Evolutionary conservation across 2,888 invertebrate genomes (phyloP).

Genomic region (Pemphredon lugubris): DNA sequence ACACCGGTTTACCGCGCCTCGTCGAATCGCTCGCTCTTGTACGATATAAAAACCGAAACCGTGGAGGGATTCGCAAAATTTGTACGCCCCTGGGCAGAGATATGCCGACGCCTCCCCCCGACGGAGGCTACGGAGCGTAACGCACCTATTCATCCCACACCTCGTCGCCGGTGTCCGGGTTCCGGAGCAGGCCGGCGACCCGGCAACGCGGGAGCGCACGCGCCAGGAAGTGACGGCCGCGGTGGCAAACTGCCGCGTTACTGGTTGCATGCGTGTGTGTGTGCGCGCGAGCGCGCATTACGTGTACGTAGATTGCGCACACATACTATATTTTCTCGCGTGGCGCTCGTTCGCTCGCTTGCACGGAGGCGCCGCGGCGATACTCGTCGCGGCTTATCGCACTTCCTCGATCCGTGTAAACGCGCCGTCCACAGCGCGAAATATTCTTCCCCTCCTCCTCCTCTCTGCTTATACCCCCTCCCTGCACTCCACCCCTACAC

Average conservation of each 20-base stretch:
- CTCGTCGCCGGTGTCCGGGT: conserved; percentile 61
- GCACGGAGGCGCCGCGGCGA: conserved; percentile 55
- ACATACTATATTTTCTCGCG: conserved; percentile 56
- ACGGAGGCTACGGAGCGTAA: conserved; percentile 64
- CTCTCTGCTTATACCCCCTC: neutral
- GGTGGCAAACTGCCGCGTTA: conserved; percentile 21
- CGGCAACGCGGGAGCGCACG: conserved; percentile 58
- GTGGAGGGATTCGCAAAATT: conserved; percentile 36
- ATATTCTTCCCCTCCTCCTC: conserved; percentile 7
- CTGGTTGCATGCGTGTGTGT: neutral
- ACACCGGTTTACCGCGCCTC: too few species aligned
- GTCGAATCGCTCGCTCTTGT: too few species aligned
- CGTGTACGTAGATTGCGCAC: too few species aligned
- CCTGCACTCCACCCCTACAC: neutral
- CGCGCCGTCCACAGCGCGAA: conserved; percentile 47
- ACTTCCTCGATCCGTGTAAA: conserved; percentile 62
- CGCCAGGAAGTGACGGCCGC: conserved; percentile 59
- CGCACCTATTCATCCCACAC: conserved; percentile 69
- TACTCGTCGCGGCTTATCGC: conserved; percentile 50
- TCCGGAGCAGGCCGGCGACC: conserved; percentile 60
- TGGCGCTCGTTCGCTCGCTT: conserved; percentile 42
- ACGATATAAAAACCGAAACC: too few species aligned
- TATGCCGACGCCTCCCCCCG: conserved; percentile 39
- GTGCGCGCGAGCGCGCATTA: conserved; percentile 20
- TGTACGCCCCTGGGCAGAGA: conserved; percentile 43